These are phyloP conservation scores for Enhydra lutris DNA, from an alignment of 2,113 vertebrate genomes.

Conservation along the genomic window DNA sequence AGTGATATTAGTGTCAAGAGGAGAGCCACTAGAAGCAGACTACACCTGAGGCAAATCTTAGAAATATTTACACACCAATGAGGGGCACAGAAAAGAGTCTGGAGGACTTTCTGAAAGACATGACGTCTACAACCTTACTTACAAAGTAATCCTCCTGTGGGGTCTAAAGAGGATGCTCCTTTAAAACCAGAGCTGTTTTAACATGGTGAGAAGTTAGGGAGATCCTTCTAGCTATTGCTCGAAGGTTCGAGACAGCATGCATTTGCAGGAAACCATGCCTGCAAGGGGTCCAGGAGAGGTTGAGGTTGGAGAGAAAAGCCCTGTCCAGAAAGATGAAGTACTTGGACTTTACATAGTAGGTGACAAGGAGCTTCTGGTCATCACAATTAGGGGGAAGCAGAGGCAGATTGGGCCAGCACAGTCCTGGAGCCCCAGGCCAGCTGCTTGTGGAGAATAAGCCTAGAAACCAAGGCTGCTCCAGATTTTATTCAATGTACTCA, in stretches of 20 bases:
- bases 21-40: not conserved
- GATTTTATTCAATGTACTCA: not conserved
- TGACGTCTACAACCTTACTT: not conserved
- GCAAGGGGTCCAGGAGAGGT: not conserved
- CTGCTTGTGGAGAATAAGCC: not conserved
- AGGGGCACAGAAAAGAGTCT: not conserved
- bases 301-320: not conserved
- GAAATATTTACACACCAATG: not conserved
- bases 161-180: not conserved
- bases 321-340: not conserved
- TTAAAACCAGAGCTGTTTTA: not conserved
- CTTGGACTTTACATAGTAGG: not conserved
- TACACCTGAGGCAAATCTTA: not conserved
- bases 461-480: not conserved
- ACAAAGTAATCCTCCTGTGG: not conserved
- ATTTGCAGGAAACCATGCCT: not conserved
- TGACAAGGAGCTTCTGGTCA: no score
- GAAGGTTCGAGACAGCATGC: not conserved
- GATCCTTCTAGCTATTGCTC: not conserved
- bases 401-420: not conserved
- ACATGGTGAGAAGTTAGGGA: not conserved
- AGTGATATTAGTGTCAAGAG: not conserved
- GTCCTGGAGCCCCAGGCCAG: rapidly evolving
- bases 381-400: not conserved
- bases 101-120: not conserved